Evolutionary conservation across 2,888 invertebrate genomes (phyloP).

Genomic region (Stenolophus ochropezus): DNA sequence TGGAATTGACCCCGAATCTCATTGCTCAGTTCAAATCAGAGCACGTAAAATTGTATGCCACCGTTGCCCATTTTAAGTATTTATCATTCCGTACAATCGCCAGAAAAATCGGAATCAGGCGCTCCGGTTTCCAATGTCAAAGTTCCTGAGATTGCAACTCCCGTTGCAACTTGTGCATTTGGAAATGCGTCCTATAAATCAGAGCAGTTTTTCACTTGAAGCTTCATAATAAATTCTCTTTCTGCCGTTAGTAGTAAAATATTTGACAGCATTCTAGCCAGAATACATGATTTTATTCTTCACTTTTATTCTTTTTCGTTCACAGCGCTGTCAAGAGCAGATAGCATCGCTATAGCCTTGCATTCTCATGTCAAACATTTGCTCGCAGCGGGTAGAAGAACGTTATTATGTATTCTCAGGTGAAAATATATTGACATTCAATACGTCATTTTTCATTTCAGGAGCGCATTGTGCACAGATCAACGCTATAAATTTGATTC

Average conservation of each 20-base stretch:
- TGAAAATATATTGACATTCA: constrained; percentile 43
- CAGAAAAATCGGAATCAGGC: no score
- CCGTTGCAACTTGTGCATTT: not conserved
- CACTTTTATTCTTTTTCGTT: constrained; percentile 33
- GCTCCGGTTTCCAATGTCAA: no score
- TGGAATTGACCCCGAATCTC: no score
- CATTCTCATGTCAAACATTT: constrained; percentile 43
- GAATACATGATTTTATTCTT: constrained; percentile 48
- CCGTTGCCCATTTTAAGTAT: no score
- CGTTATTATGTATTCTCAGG: constrained; percentile 46
- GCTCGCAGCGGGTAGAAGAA: constrained; percentile 14
- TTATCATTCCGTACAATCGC: no score
- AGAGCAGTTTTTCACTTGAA: not conserved
- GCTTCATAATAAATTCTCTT: constrained; percentile 21
- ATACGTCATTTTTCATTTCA: constrained; percentile 46
- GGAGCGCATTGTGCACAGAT: not conserved
- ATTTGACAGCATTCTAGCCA: constrained; percentile 31
- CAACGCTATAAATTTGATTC: constrained; percentile 37
- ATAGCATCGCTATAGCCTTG: constrained; percentile 5
- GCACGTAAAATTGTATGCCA: no score
- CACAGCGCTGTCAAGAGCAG: constrained; percentile 45
- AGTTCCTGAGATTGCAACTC: no score
- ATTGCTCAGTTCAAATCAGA: no score
- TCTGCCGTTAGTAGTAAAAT: constrained; percentile 29
- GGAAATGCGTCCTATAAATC: not conserved